phyloP scores from a whole-genome alignment of 2,797 vertebrate genomes.

The Vipera latastei region DNA sequence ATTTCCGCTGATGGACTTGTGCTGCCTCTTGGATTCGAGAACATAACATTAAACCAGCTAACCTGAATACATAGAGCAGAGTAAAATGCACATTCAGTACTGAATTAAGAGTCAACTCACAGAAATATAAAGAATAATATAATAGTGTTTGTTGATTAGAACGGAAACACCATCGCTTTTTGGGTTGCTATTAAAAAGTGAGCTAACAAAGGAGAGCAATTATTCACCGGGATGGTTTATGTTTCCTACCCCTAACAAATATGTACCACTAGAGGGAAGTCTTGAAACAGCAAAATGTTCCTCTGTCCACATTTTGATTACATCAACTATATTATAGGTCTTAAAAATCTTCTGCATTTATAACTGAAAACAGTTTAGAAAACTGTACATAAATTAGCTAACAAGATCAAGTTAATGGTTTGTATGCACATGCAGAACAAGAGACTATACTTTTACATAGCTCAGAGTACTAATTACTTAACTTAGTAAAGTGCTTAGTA shows the following conservation, averaged over 20 bases:
- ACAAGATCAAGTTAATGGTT: no score
- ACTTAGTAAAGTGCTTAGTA: neutral
- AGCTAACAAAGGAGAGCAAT: neutral
- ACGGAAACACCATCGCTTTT: neutral
- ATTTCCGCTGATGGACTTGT: neutral
- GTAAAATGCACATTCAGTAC: neutral
- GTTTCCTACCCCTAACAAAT: neutral
- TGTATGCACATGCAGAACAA: neutral
- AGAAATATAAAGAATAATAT: neutral
- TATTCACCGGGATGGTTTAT: neutral
- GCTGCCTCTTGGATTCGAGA: neutral
- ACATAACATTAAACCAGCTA: neutral
- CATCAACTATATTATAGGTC: neutral
- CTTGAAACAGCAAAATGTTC: neutral
- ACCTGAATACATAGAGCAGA: neutral
- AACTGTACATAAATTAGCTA: neutral
- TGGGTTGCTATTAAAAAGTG: neutral
- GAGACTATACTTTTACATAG: neutral
- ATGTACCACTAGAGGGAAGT: conserved; percentile 55
- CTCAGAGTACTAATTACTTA: no score
- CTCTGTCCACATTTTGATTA: fast-evolving
- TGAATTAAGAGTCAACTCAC: neutral
- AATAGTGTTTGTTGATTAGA: neutral
- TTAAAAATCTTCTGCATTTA: no score
- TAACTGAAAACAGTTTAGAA: neutral